These are phyloP conservation scores for Cryptotis parvus DNA, from an alignment of 2,113 vertebrate genomes.

Conservation along the genomic window DNA sequence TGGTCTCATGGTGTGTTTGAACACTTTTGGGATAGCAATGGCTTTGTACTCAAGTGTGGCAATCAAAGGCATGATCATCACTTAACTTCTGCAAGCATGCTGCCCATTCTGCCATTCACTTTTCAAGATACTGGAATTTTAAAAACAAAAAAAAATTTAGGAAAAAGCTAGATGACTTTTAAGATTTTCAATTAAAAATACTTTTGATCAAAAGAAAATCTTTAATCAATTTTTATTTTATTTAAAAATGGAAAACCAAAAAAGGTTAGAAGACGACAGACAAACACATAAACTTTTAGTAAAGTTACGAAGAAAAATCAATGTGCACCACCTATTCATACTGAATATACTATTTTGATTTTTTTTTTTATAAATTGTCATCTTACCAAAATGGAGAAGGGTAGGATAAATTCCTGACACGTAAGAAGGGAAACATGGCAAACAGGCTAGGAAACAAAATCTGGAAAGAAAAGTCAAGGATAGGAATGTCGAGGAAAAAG, in stretches of 20 bases:
- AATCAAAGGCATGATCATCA: background rate
- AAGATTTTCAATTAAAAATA: constrained; percentile 41
- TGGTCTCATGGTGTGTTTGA: constrained; percentile 40
- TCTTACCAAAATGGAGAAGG: constrained; percentile 93
- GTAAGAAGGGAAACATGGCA: constrained; percentile 93
- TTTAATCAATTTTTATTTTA: constrained; percentile 66
- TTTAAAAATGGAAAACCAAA: constrained; percentile 83
- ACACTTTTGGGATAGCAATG: background rate
- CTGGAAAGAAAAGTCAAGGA: constrained; percentile 93
- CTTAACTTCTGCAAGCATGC: background rate
- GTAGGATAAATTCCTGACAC: constrained; percentile 92
- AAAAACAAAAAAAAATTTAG: constrained; percentile 13
- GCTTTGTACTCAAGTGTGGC: background rate
- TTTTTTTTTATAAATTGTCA: constrained; percentile 86
- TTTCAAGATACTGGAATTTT: constrained; percentile 14
- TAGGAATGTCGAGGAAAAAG: constrained; percentile 91
- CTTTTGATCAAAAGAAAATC: background rate
- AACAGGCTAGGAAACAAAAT: constrained; percentile 94
- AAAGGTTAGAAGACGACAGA: constrained; percentile 85
- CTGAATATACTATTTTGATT: constrained; percentile 86
- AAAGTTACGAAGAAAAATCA: constrained; percentile 83
- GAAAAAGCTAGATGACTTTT: constrained; percentile 43
- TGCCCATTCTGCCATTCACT: background rate
- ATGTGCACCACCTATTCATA: constrained; percentile 81
- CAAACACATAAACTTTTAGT: constrained; percentile 80